Evolutionary conservation across 2,113 vertebrate genomes (phyloP), one percentile per base, ranked within the genome.

Genomic region (Ailuropoda melanoleuca): DNA sequence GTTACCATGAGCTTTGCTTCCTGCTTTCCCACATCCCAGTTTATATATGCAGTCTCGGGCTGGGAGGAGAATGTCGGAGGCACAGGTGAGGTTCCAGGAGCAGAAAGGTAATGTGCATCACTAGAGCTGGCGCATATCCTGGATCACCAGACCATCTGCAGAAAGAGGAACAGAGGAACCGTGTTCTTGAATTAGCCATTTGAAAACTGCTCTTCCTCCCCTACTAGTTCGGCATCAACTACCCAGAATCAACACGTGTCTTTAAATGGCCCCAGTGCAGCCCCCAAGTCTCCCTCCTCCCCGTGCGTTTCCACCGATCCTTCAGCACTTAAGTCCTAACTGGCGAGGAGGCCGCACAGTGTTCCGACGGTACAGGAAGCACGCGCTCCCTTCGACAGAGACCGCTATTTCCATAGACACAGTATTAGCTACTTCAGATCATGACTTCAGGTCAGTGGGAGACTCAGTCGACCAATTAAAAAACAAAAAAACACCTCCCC

Each of bases 51-150:
- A 85, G 92, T 92, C 97, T 98, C 93, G 96, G 94, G 96, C 96
- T 97, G 0, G 95, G 92, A 83, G 97, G 74, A 96, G 97, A 95
- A 68, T 93, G 96, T 93, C 91, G 83, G 97, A 98, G 93, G 97
- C 98, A 98, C 93, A 97, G 98, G 88, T 98, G 98, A 96, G 98
- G 97, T 88, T 98, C 98, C 95, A 98, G 96, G 82, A 97, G 82
- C 95, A 97, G 90, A 97, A 98, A 98, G 96, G 97, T 29, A 80
- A 98, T 98, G 96, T 89, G 97, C 96, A 95, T 97, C 97, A 95
- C 98, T 95, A 96, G 98, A 98, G 96, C 96, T 97, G 96, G 98
- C 98, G 82, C 97, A 98, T 92, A 93, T 98, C 98, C 98, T 97
- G 90, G 97, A n/a, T 97, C 98, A 88, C 96, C 3, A 0, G 97